Conservation (phyloP, 2,113 vertebrate genomes). For the Orcinus orca region DNA sequence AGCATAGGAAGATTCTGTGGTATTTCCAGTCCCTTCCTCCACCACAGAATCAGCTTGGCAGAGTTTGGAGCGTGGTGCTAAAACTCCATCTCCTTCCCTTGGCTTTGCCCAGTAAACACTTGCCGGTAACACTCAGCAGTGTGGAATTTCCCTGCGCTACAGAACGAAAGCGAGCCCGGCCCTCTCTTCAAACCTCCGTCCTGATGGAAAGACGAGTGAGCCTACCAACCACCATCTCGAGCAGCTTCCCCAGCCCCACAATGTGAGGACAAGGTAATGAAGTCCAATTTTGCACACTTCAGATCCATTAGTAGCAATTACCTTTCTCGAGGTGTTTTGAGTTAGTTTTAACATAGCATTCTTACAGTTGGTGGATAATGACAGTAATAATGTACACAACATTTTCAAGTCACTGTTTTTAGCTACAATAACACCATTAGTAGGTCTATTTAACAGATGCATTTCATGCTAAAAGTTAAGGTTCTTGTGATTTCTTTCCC, state of each 20-base stretch:
- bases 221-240: slow-evolving; percentile 79
- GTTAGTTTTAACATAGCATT: slow-evolving; percentile 91
- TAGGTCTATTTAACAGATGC: slow-evolving; percentile 85
- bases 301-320: slow-evolving; percentile 96
- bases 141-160: slow-evolving; percentile 81
- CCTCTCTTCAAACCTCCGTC: slow-evolving; percentile 87
- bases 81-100: slow-evolving; percentile 65
- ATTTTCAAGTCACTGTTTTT: slow-evolving; percentile 88
- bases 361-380: slow-evolving; percentile 92
- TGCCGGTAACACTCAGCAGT: slow-evolving; percentile 58
- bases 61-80: slow-evolving; percentile 20
- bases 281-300: slow-evolving; percentile 93
- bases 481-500: slow-evolving; percentile 69
- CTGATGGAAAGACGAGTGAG: slow-evolving; percentile 87
- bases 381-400: slow-evolving; percentile 89
- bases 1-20: background rate
- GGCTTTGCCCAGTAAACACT: slow-evolving; percentile 64
- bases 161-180: slow-evolving; percentile 81
- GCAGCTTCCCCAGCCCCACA: slow-evolving; percentile 84
- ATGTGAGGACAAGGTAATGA: slow-evolving; percentile 93
- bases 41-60: background rate
- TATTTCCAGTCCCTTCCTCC: background rate
- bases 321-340: slow-evolving; percentile 93
- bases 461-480: slow-evolving; percentile 83
- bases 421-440: slow-evolving; percentile 87